Conservation (phyloP, 2,888 invertebrate species). For the Anthrax anthrax region DNA sequence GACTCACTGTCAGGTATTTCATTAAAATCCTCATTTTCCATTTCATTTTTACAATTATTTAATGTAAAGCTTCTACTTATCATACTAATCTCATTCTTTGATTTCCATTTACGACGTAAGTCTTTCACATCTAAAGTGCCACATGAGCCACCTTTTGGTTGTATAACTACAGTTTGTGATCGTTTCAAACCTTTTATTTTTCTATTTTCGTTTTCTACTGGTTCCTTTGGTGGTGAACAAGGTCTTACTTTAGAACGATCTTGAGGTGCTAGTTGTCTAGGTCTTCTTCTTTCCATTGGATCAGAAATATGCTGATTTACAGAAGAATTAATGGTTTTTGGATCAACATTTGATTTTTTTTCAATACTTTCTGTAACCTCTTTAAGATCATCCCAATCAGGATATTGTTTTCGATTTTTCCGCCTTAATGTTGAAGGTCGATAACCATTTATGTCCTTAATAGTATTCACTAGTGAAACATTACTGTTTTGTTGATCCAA, state of each 20-base stretch:
- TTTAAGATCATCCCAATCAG: constrained; percentile 40
- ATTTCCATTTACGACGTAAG: constrained; percentile 16
- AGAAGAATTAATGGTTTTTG: neutral
- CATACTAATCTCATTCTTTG: constrained; percentile 10
- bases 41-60: neutral
- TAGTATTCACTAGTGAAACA: constrained; percentile 36
- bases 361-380: constrained; percentile 15
- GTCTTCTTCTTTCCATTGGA: constrained; percentile 22
- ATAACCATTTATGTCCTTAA: constrained; percentile 48
- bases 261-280: constrained; percentile 24
- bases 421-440: constrained; percentile 43
- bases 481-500: constrained; percentile 35
- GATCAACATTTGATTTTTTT: constrained; percentile 3
- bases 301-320: constrained; percentile 26
- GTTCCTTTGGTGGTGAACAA: neutral
- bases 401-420: constrained; percentile 41
- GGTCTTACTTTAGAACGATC: neutral
- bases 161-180: constrained; percentile 29
- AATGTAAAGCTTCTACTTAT: neutral
- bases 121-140: constrained; percentile 20
- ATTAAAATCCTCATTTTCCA: neutral
- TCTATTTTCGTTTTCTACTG: constrained; percentile 4
- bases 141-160: constrained; percentile 14
- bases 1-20: neutral
- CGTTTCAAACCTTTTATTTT: constrained; percentile 23